Evolutionary conservation across 2,797 vertebrate genomes (phyloP).

Genomic region (Nyctalus aviator): DNA sequence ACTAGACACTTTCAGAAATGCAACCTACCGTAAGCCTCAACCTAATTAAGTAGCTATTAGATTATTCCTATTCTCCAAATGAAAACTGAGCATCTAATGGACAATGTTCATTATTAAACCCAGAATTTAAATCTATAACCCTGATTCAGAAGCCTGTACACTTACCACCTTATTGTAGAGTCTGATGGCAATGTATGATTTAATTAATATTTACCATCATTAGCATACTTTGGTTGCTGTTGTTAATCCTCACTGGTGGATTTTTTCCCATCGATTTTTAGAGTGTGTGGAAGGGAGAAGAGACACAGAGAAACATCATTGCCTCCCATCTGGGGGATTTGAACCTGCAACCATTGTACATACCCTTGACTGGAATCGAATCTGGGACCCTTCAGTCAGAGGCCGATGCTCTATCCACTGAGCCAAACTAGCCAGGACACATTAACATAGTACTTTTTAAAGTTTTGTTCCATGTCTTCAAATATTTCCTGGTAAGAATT

Average conservation of each 20-base stretch:
- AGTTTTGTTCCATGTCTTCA: not conserved
- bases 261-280: too few relatives aligned
- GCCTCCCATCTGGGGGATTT: too few relatives aligned
- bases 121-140: not conserved
- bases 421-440: too few relatives aligned
- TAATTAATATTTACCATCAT: not conserved
- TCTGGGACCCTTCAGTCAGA: too few relatives aligned
- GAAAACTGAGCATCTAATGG: not conserved
- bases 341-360: too few relatives aligned
- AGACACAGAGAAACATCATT: too few relatives aligned
- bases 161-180: not conserved
- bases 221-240: not conserved
- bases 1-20: not conserved
- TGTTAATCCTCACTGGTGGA: too few relatives aligned
- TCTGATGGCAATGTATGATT: not conserved
- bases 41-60: slow-evolving; percentile 9
- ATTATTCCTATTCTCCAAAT: slow-evolving; percentile 34
- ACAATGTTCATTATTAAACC: not conserved
- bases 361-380: too few relatives aligned
- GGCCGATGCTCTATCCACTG: too few relatives aligned
- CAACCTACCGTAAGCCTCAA: not conserved
- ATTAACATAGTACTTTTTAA: not conserved
- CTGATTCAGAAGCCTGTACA: not conserved
- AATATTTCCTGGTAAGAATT: slow-evolving; percentile 42
- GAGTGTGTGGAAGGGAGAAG: too few relatives aligned